These are phyloP conservation scores for Conchocele bisecta DNA, from an alignment of 2,888 invertebrate species.

Conservation along the genomic window DNA sequence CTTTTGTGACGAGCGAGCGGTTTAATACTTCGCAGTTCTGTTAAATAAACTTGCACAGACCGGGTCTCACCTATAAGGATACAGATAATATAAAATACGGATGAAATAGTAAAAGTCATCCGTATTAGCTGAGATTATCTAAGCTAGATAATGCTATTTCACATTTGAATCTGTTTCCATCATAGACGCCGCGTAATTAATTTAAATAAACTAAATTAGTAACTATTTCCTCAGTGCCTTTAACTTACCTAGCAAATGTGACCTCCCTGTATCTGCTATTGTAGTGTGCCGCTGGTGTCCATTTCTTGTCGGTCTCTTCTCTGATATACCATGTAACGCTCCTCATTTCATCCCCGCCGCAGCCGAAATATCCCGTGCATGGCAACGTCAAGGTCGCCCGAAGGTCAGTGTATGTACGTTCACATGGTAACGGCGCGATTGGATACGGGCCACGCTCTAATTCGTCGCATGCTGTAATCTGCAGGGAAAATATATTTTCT, in stretches of 20 bases:
- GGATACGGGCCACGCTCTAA: conserved; percentile 47
- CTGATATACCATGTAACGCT: conserved; percentile 41
- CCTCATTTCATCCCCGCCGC: conserved; percentile 18
- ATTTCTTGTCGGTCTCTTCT: background rate
- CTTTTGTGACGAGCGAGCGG: too few species aligned
- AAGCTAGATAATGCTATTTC: too few species aligned
- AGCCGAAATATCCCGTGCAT: conserved; percentile 49
- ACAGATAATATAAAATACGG: too few species aligned
- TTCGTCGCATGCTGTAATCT: conserved; percentile 30
- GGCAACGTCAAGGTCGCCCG: conserved; percentile 28
- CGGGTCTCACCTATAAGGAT: too few species aligned
- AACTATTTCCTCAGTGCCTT: too few species aligned
- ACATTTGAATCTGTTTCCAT: too few species aligned
- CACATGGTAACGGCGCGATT: conserved; percentile 39
- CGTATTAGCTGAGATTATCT: too few species aligned
- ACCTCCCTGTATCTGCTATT: background rate
- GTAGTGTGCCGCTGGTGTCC: conserved; percentile 6
- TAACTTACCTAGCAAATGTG: background rate
- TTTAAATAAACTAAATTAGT: too few species aligned
- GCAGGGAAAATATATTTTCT: background rate
- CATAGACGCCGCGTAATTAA: too few species aligned
- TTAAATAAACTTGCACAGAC: too few species aligned
- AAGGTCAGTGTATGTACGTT: conserved; percentile 5
- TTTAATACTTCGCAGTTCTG: too few species aligned
- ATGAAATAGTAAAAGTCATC: too few species aligned